Percentiles rank a stretch among this genome's conserved stretches.
These are phyloP conservation scores for Drosophila tsacasi DNA, from an alignment of 1,140 invertebrate genomes.

Conservation along the genomic window DNA sequence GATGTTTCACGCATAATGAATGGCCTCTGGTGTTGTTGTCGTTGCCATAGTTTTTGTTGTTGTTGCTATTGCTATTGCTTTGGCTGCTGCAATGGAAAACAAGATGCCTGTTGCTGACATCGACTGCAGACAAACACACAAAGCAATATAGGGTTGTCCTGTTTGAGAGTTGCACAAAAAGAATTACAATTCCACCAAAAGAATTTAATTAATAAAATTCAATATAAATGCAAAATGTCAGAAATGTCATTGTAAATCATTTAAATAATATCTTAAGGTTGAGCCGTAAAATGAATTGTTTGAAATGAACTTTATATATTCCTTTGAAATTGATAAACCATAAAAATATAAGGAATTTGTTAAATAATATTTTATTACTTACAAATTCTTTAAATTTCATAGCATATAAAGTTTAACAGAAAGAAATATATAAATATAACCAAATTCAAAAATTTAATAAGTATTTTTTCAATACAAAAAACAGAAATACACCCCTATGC, in stretches of 20 bases:
- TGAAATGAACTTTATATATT: background rate
- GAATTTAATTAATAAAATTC: background rate
- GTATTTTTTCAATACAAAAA: background rate
- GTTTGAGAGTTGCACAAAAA: background rate
- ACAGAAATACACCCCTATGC: no score
- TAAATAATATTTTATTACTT: no score
- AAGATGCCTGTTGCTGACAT: constrained; percentile 68
- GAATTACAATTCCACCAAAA: background rate
- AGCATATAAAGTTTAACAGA: no score
- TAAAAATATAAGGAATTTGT: background rate
- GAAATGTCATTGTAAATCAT: background rate
- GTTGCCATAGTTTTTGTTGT: constrained; percentile 3
- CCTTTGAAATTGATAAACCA: background rate
- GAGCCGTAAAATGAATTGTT: background rate
- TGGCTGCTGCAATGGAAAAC: constrained; percentile 16
- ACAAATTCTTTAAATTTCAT: no score
- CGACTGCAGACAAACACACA: constrained; percentile 13
- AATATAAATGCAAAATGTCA: background rate
- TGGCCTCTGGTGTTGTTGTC: constrained; percentile 38
- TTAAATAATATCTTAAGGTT: background rate
- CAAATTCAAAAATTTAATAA: background rate
- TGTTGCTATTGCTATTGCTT: constrained; percentile 13
- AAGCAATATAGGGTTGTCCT: background rate
- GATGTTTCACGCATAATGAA: constrained; percentile 61
- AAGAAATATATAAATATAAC: background rate